Evolutionary conservation across 1,140 invertebrate species (phyloP), one percentile per base, ranked within the genome.

Genomic region (Stenopsyche tienmushanensis): DNA sequence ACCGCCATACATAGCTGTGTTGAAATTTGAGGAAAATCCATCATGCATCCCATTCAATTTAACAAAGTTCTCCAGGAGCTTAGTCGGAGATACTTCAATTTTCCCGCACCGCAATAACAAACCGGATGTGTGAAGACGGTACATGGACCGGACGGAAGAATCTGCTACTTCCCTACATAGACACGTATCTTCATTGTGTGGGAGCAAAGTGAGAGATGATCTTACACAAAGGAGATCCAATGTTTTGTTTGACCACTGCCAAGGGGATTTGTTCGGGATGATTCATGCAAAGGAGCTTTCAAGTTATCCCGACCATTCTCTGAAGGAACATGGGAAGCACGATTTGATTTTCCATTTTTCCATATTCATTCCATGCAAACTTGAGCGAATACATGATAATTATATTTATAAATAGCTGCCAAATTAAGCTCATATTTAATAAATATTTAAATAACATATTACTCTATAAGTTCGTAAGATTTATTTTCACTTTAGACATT

Each of bases 271-370:
- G 23, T 17, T 3, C 13, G 64, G 64, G 64, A 59, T 60, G 54
- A 65, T 60, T 65, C 64, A 60, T 59, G 64, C 64, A 65, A 60
- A 65, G 55, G 45, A 54, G 64, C 64, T 59, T 65, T 65, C 29
- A 24, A 53, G 44, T 60, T 44, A 21, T 60, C 29, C 20, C 57
- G 42, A 21, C 29, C 5, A 5, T 5, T 34, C 29, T 34, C 29
- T 7, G 29, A 34, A 34, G 29, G n/a, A n/a, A n/a, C n/a, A n/a
- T n/a, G n/a, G n/a, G n/a, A n/a, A n/a, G n/a, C n/a, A n/a, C n/a
- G n/a, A n/a, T n/a, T n/a, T n/a, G n/a, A n/a, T n/a, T n/a, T n/a
- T n/a, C n/a, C n/a, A n/a, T n/a, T n/a, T n/a, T n/a, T n/a, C n/a
- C n/a, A n/a, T n/a, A n/a, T n/a, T n/a, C n/a, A n/a, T n/a, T n/a